Evolutionary conservation across 1,140 invertebrate species (phyloP).

Genomic region (Drosophila parvula): DNA sequence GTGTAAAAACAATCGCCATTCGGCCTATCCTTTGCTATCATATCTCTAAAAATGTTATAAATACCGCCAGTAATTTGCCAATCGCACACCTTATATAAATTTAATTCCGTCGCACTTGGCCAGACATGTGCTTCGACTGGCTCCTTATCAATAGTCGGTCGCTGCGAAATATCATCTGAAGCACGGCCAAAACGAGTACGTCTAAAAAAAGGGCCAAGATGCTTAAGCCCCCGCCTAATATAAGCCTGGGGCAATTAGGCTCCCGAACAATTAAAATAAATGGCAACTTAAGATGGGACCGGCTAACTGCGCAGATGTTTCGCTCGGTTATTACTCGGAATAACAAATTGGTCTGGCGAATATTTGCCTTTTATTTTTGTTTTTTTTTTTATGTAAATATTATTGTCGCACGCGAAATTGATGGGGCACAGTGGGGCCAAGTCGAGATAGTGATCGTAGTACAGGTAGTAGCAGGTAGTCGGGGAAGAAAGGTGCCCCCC

Average conservation of each 20-base stretch:
- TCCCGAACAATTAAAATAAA: constrained; percentile 64
- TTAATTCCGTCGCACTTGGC: constrained; percentile 51
- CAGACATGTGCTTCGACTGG: constrained; percentile 27
- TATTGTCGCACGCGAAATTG: constrained; percentile 55
- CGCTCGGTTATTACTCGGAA: constrained; percentile 42
- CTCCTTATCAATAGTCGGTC: constrained; percentile 49
- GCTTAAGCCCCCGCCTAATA: constrained; percentile 9
- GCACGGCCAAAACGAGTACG: neutral
- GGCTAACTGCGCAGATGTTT: constrained; percentile 45
- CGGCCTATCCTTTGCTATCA: constrained; percentile 57
- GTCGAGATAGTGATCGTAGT: neutral
- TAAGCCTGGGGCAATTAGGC: constrained; percentile 38
- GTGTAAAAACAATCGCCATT: constrained; percentile 3
- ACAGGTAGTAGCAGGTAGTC: neutral
- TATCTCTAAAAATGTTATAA: constrained; percentile 54
- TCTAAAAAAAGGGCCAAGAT: neutral
- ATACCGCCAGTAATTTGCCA: constrained; percentile 62
- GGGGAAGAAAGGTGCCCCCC: constrained; percentile 13
- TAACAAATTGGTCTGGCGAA: constrained; percentile 67
- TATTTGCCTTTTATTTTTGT: constrained; percentile 22
- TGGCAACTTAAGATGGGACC: constrained; percentile 42
- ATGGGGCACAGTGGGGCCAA: constrained; percentile 35
- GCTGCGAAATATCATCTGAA: constrained; percentile 19
- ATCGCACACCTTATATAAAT: constrained; percentile 57
- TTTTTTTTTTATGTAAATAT: constrained; percentile 73